Percentiles rank a stretch among this genome's conserved stretches.
Evolutionary conservation across 1,140 invertebrate genomes (phyloP).

Genomic region (Drosophila melanogaster): DNA sequence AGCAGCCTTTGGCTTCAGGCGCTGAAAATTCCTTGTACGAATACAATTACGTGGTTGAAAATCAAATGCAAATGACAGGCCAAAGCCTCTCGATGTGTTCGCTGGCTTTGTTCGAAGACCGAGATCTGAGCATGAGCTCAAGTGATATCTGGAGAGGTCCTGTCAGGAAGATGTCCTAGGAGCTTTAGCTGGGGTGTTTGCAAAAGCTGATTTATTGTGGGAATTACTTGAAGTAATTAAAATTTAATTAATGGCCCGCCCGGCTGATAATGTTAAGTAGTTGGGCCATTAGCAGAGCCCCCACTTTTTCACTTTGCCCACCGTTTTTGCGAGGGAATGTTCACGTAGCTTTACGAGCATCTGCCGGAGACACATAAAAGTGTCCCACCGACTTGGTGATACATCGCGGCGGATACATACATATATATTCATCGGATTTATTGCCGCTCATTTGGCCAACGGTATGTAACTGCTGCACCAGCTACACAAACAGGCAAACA

Average conservation of each 20-base stretch:
- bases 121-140: slow-evolving; percentile 6
- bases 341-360: slow-evolving; percentile 48
- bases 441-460: slow-evolving; percentile 50
- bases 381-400: slow-evolving; percentile 1
- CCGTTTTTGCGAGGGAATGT: slow-evolving; percentile 52
- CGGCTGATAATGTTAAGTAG: slow-evolving; percentile 42
- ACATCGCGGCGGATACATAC: too few species aligned
- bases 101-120: slow-evolving; percentile 22
- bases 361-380: slow-evolving; percentile 41
- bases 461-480: slow-evolving; percentile 8
- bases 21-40: not conserved
- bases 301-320: slow-evolving; percentile 13
- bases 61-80: slow-evolving; percentile 60
- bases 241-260: slow-evolving; percentile 48
- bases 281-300: slow-evolving; percentile 39
- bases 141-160: slow-evolving; percentile 14
- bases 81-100: slow-evolving; percentile 47
- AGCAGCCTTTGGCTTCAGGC: not conserved
- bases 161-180: not conserved
- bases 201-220: slow-evolving; percentile 40
- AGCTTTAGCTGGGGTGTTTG: not conserved
- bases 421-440: slow-evolving; percentile 62
- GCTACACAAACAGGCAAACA: slow-evolving; percentile 40
- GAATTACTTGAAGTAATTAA: slow-evolving; percentile 51
- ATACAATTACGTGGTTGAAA: slow-evolving; percentile 25